Conservation (phyloP, 2,888 invertebrate species). For the Tortrix viridana region DNA sequence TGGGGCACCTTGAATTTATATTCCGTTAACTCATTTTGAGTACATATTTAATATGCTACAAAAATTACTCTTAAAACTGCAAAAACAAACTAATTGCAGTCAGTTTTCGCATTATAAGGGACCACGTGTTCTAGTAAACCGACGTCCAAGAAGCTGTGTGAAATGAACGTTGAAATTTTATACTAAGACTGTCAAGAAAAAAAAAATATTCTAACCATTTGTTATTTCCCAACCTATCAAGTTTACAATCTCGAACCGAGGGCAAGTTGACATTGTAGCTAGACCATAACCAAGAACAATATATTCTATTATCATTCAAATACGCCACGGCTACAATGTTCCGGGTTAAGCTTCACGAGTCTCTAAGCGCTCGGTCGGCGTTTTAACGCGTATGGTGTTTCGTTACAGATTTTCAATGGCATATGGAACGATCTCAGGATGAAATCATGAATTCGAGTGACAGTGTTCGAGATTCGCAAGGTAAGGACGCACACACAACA, state of each 20-base stretch:
- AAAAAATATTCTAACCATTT: slow-evolving; percentile 11
- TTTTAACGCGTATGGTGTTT: slow-evolving; percentile 36
- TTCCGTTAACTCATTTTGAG: too few species aligned
- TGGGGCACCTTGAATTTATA: too few species aligned
- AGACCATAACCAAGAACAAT: slow-evolving; percentile 31
- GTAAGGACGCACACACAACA: slow-evolving; percentile 84
- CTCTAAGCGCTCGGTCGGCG: slow-evolving; percentile 12
- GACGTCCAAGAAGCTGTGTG: too few species aligned
- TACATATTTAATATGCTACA: too few species aligned
- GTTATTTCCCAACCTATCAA: slow-evolving; percentile 20
- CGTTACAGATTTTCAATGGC: slow-evolving; percentile 93
- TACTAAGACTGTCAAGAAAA: neutral
- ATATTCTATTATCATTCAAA: slow-evolving; percentile 37
- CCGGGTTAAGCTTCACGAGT: slow-evolving; percentile 9
- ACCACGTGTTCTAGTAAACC: too few species aligned
- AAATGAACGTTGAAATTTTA: neutral
- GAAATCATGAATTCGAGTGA: slow-evolving; percentile 94
- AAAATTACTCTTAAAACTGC: too few species aligned
- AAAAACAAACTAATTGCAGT: too few species aligned
- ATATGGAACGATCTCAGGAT: slow-evolving; percentile 93
- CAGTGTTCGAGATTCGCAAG: slow-evolving; percentile 95
- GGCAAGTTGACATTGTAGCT: slow-evolving; percentile 29
- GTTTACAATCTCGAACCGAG: slow-evolving; percentile 25
- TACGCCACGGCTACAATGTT: slow-evolving; percentile 24
- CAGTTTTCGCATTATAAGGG: too few species aligned